Conservation (phyloP, 2,113 vertebrate genomes). For the Engystomops pustulosus region DNA sequence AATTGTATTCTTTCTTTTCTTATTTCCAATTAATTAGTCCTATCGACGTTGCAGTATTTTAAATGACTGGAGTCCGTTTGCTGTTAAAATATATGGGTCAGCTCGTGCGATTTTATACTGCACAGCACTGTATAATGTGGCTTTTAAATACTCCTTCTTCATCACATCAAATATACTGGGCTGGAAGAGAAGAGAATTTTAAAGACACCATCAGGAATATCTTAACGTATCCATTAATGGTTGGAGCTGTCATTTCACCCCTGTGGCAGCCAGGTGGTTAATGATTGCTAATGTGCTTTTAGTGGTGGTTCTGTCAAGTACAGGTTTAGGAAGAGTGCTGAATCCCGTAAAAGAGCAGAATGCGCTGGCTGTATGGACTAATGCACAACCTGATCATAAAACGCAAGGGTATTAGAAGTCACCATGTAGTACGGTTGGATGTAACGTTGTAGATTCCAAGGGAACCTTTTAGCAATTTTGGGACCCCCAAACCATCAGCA, state of each 20-base stretch:
- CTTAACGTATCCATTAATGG: background rate
- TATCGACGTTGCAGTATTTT: constrained; percentile 85
- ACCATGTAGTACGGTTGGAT: background rate
- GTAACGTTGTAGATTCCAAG: background rate
- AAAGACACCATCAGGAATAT: constrained; percentile 37
- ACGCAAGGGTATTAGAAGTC: constrained; percentile 8
- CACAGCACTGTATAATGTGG: constrained; percentile 74
- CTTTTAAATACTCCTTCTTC: constrained; percentile 72
- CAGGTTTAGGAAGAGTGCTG: constrained; percentile 12
- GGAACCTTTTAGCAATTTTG: too few species aligned
- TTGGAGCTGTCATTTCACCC: background rate
- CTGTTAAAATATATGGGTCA: constrained; percentile 78
- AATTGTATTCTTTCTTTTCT: constrained; percentile 85
- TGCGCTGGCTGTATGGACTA: background rate
- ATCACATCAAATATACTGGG: constrained; percentile 35
- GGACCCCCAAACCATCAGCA: too few species aligned
- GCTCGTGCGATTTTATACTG: constrained; percentile 68
- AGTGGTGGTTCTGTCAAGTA: constrained; percentile 36
- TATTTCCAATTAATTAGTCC: constrained; percentile 86
- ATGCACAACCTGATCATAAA: constrained; percentile 16
- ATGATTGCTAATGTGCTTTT: constrained; percentile 45
- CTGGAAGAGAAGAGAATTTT: constrained; percentile 19
- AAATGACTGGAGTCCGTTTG: constrained; percentile 79
- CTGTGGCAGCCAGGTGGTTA: constrained; percentile 40
- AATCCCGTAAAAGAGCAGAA: constrained; percentile 10